These are phyloP conservation scores for Crossocerus cetratus DNA, from an alignment of 2,888 invertebrate species.

Conservation along the genomic window DNA sequence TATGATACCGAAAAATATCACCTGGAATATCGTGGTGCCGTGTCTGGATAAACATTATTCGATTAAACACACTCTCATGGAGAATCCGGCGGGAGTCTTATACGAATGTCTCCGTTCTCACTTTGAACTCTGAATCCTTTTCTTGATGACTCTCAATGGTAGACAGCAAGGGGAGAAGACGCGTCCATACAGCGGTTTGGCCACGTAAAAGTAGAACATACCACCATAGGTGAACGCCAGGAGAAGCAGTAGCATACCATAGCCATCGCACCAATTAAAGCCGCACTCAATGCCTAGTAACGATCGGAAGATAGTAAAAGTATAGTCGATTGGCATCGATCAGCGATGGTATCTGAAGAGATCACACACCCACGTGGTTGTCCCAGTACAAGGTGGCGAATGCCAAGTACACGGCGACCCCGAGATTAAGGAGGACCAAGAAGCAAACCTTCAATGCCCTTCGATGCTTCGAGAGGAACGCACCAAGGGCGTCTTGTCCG, in stretches of 20 bases:
- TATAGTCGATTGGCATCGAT: background rate
- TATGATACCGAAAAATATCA: constrained; percentile 74
- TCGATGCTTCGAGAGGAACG: constrained; percentile 49
- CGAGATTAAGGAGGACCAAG: constrained; percentile 56
- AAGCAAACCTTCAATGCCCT: constrained; percentile 37
- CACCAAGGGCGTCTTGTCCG: constrained; percentile 30
- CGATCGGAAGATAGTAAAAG: background rate
- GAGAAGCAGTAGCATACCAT: constrained; percentile 85
- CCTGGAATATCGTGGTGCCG: constrained; percentile 71
- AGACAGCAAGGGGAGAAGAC: constrained; percentile 69
- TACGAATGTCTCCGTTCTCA: background rate
- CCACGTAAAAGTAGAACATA: constrained; percentile 81
- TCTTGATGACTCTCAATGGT: constrained; percentile 27
- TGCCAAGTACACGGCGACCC: constrained; percentile 61
- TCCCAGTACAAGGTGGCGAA: constrained; percentile 69
- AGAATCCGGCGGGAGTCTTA: too few relatives aligned
- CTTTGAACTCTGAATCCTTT: constrained; percentile 7
- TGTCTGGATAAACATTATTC: constrained; percentile 74
- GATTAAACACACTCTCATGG: too few relatives aligned
- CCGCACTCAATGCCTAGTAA: constrained; percentile 54
- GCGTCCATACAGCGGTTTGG: constrained; percentile 80
- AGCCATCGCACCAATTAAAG: constrained; percentile 81
- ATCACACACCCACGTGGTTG: constrained; percentile 53
- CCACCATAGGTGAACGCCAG: constrained; percentile 81
- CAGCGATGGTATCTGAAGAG: background rate